A percentile compares a stretch with the other conserved stretches of the same genome.
Conservation (phyloP, 2,113 vertebrate genomes). For the Corydoras sp. region DNA sequence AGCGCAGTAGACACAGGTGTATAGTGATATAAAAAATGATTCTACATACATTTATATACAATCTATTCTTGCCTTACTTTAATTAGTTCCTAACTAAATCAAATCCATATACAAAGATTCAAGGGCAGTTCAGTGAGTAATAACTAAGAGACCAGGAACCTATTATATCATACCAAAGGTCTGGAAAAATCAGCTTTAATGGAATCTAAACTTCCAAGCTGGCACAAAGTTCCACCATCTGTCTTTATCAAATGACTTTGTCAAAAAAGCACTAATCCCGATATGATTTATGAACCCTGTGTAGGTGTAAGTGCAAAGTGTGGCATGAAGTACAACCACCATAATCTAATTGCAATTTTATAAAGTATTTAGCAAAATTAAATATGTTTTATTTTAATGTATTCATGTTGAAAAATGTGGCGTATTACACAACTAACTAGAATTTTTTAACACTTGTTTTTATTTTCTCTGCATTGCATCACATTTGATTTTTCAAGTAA, state of each 20-base stretch:
- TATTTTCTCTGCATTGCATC: too few species aligned
- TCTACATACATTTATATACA: too few species aligned
- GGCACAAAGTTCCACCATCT: slow-evolving; percentile 42
- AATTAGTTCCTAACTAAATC: background rate
- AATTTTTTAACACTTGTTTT: too few species aligned
- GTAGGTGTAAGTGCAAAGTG: slow-evolving; percentile 4
- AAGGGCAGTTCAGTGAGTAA: slow-evolving; percentile 37
- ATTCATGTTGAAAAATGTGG: too few species aligned
- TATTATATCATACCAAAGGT: slow-evolving; percentile 43
- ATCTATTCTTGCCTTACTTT: too few species aligned
- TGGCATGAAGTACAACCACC: slow-evolving; percentile 6
- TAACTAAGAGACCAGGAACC: slow-evolving; percentile 26
- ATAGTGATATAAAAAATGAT: too few species aligned
- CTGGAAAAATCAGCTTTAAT: slow-evolving; percentile 42
- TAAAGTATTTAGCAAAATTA: too few species aligned
- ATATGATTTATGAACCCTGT: slow-evolving; percentile 38
- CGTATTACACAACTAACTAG: background rate
- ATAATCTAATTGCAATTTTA: slow-evolving; percentile 2
- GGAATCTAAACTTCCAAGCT: slow-evolving; percentile 35
- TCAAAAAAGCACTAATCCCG: slow-evolving; percentile 36
- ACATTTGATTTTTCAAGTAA: too few species aligned
- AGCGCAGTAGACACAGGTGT: too few species aligned
- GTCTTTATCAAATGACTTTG: slow-evolving; percentile 50
- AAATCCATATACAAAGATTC: slow-evolving; percentile 24
- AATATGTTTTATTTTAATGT: too few species aligned